Percentiles rank a stretch among this genome's conserved stretches.
These are phyloP conservation scores for Rhamnusium bicolor DNA, from an alignment of 2,888 invertebrate species.

Conservation along the genomic window DNA sequence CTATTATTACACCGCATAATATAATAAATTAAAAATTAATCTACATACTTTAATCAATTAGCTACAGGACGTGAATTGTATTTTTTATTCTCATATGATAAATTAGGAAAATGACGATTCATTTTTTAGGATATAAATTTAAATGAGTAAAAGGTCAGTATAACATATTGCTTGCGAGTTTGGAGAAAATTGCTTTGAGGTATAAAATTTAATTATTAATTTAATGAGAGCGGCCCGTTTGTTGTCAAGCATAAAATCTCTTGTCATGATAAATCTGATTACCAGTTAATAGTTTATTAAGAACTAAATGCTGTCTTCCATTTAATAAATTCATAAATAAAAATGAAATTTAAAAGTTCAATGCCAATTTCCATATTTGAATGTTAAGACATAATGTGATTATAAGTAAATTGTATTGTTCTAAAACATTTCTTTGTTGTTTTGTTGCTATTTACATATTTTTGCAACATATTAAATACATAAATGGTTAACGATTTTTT, in stretches of 20 bases:
- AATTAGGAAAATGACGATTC: neutral
- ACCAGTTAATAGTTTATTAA: constrained; percentile 61
- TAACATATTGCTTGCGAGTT: neutral
- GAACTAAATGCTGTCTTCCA: constrained; percentile 54
- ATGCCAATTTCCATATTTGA: neutral
- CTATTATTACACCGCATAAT: neutral
- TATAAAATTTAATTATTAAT: constrained; percentile 54
- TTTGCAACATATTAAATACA: too few relatives aligned
- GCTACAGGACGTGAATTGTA: neutral
- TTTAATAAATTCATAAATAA: constrained; percentile 53
- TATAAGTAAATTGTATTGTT: too few relatives aligned
- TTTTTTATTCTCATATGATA: neutral
- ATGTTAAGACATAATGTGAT: neutral
- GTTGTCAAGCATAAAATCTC: constrained; percentile 51
- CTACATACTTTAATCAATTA: neutral
- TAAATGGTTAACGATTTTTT: too few relatives aligned
- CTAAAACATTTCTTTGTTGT: too few relatives aligned
- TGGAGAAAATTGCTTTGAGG: neutral
- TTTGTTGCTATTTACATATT: too few relatives aligned
- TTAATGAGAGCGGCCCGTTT: constrained; percentile 57
- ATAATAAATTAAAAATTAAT: neutral
- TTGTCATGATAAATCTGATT: constrained; percentile 61
- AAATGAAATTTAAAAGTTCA: neutral
- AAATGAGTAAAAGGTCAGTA: neutral
- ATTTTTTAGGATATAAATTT: neutral